These are phyloP conservation scores for Saturnia japonica DNA, from an alignment of 2,888 invertebrate species.

Conservation along the genomic window DNA sequence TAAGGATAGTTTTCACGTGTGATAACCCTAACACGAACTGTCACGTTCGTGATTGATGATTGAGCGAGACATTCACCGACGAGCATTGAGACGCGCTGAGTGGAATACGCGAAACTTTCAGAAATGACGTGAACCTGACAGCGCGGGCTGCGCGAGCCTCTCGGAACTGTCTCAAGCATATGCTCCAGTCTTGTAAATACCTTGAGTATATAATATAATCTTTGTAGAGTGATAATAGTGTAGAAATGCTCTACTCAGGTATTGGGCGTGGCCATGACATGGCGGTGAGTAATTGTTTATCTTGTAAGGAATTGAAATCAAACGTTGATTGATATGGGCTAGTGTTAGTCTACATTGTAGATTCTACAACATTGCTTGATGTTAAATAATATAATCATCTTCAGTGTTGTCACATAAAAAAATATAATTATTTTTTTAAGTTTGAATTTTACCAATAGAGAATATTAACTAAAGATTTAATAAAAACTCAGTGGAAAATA, in stretches of 20 bases:
- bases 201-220: too few relatives aligned
- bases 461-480: background rate
- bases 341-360: too few relatives aligned
- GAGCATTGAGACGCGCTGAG: background rate
- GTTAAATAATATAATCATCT: too few relatives aligned
- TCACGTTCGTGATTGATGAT: background rate
- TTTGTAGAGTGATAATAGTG: too few relatives aligned
- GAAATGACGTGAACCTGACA: background rate
- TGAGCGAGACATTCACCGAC: background rate
- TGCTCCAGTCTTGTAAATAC: background rate
- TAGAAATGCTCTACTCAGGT: background rate
- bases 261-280: background rate
- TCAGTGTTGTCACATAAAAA: too few relatives aligned
- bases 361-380: background rate
- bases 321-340: too few relatives aligned
- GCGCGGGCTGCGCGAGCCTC: background rate
- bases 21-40: conserved; percentile 2
- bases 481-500: background rate
- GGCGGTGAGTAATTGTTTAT: background rate
- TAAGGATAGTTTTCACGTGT: background rate
- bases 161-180: background rate
- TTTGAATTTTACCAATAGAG: too few relatives aligned
- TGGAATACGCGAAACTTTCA: background rate
- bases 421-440: too few relatives aligned
- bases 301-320: background rate